Conservation (phyloP, 2,888 invertebrate species). For the Tolmerus cingulatus region DNA sequence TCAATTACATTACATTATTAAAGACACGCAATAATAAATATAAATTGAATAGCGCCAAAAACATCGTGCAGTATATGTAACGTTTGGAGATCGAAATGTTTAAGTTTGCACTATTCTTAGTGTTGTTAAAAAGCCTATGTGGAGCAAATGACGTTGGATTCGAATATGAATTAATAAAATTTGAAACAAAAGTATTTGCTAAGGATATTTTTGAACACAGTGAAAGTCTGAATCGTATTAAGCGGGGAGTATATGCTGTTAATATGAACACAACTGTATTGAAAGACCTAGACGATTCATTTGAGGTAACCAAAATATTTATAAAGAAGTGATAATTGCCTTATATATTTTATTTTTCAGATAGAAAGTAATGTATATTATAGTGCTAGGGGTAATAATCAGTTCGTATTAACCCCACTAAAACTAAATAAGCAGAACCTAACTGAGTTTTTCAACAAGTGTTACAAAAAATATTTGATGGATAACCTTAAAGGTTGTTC, state of each 20-base stretch:
- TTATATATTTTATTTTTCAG: not conserved
- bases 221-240: not conserved
- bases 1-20: not conserved
- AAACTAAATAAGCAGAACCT: not conserved
- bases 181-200: not conserved
- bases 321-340: not conserved
- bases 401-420: not conserved
- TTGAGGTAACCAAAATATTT: not conserved
- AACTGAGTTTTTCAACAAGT: not conserved
- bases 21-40: not conserved
- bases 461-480: not conserved
- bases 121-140: not conserved
- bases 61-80: not conserved
- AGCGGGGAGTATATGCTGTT: not conserved
- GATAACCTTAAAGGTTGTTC: not conserved
- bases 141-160: not conserved
- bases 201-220: not conserved
- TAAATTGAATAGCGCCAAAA: not conserved
- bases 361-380: not conserved
- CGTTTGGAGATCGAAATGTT: not conserved
- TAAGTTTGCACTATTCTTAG: not conserved
- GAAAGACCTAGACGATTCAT: not conserved
- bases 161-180: not conserved
- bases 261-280: not conserved
- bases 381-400: conserved; percentile 8